Evolutionary conservation across 2,888 invertebrate genomes (phyloP).

Genomic region (Amiota communis): DNA sequence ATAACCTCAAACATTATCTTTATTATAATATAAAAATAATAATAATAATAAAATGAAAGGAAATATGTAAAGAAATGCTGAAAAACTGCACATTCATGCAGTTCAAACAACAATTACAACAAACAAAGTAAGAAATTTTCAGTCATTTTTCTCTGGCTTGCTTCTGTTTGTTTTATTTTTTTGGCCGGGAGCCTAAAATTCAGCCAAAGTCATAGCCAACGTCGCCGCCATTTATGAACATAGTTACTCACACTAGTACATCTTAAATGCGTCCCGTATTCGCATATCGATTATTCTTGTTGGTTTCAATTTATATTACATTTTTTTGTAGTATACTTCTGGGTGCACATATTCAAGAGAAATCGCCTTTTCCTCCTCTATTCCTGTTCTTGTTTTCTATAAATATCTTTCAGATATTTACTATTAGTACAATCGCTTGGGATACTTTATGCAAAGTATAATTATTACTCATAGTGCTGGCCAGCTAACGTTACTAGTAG

Average conservation of each 20-base stretch:
- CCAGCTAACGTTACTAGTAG: background rate
- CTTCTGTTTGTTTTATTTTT: constrained; percentile 9
- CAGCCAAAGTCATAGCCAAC: background rate
- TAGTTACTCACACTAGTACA: constrained; percentile 1
- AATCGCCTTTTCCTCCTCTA: too few species aligned
- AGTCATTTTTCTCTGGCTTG: background rate
- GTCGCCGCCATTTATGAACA: background rate
- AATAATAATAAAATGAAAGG: too few species aligned
- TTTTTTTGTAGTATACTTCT: constrained; percentile 25
- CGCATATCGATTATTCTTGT: constrained; percentile 14
- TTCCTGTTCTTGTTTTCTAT: too few species aligned
- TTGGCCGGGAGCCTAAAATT: constrained; percentile 31
- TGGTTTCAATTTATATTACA: background rate
- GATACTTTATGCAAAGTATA: constrained; percentile 10
- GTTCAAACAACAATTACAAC: constrained; percentile 1
- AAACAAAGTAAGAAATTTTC: constrained; percentile 9
- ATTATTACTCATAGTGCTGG: constrained; percentile 14
- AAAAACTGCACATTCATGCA: constrained; percentile 32
- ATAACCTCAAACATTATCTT: background rate
- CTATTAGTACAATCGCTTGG: background rate
- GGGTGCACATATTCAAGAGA: background rate
- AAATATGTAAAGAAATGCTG: constrained; percentile 1
- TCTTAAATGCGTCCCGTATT: background rate
- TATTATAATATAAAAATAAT: too few species aligned
- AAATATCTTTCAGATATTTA: too few species aligned